These are phyloP conservation scores for Etheostoma cragini DNA, from an alignment of 2,113 vertebrate species.

Conservation along the genomic window DNA sequence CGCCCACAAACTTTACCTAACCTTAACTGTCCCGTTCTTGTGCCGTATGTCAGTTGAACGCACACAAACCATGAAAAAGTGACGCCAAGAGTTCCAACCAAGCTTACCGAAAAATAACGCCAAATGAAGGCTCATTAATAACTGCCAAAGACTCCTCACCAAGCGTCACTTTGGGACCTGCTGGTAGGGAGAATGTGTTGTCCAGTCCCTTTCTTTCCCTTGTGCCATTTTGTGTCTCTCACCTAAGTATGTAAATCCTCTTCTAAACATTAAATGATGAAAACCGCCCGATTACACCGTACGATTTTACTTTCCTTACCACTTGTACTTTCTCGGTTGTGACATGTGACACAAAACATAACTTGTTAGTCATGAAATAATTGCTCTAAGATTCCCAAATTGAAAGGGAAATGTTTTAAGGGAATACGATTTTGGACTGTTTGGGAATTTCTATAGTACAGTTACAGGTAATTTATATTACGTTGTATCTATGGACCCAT, in stretches of 20 bases:
- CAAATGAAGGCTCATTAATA: no score
- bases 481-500: background rate
- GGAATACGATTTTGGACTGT: no score
- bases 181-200: no score
- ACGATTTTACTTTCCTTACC: background rate
- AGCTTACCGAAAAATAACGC: no score
- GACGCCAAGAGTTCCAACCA: no score
- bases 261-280: background rate
- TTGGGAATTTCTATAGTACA: background rate
- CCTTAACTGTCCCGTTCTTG: no score
- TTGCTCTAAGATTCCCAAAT: background rate
- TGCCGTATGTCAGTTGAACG: no score
- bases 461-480: background rate
- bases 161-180: no score
- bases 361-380: background rate
- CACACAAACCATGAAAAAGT: no score
- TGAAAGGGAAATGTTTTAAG: background rate
- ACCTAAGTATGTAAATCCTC: background rate
- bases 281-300: background rate
- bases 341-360: no score
- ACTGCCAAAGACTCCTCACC: no score
- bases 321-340: background rate
- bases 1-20: no score
- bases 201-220: background rate
- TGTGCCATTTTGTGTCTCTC: background rate